Evolutionary conservation across 2,888 invertebrate species (phyloP).

Genomic region (Lymantria monacha): DNA sequence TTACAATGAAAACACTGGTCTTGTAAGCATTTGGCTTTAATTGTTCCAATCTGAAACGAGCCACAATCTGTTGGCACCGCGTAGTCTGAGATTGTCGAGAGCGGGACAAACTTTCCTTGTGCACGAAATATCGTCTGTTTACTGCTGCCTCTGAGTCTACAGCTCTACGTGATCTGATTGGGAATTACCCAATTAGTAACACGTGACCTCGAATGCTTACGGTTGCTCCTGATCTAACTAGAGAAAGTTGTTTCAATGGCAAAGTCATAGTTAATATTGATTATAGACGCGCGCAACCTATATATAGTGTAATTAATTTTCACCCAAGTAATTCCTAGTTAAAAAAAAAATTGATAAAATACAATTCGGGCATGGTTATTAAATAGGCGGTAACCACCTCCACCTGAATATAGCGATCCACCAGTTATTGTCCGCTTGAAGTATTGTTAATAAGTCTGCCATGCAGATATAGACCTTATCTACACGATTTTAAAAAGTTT

Average conservation of each 20-base stretch:
- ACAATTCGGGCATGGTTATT: too few species aligned
- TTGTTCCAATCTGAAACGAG: slow-evolving; percentile 43
- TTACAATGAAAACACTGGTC: slow-evolving; percentile 49
- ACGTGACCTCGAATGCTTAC: slow-evolving; percentile 43
- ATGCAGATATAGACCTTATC: too few species aligned
- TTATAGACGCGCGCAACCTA: background rate
- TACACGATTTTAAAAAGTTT: too few species aligned
- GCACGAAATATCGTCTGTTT: slow-evolving; percentile 55
- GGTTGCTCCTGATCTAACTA: slow-evolving; percentile 21
- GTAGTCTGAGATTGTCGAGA: slow-evolving; percentile 20
- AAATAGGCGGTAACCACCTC: too few species aligned
- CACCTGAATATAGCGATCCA: too few species aligned
- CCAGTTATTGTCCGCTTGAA: too few species aligned
- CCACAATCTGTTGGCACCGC: slow-evolving; percentile 38
- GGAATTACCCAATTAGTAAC: slow-evolving; percentile 50
- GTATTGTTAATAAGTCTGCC: too few species aligned
- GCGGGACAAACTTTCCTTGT: slow-evolving; percentile 49
- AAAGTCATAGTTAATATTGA: slow-evolving; percentile 17
- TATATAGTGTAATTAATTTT: too few species aligned
- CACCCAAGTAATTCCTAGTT: too few species aligned
- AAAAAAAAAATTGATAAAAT: too few species aligned
- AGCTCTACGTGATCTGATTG: slow-evolving; percentile 53
- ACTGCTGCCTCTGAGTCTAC: slow-evolving; percentile 37
- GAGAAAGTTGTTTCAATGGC: slow-evolving; percentile 27
- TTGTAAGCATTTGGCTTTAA: slow-evolving; percentile 56